A percentile compares a stretch with the other conserved stretches of the same genome.
These are phyloP conservation scores for Neostethus bicornis DNA, from an alignment of 2,797 vertebrate species.

Conservation along the genomic window DNA sequence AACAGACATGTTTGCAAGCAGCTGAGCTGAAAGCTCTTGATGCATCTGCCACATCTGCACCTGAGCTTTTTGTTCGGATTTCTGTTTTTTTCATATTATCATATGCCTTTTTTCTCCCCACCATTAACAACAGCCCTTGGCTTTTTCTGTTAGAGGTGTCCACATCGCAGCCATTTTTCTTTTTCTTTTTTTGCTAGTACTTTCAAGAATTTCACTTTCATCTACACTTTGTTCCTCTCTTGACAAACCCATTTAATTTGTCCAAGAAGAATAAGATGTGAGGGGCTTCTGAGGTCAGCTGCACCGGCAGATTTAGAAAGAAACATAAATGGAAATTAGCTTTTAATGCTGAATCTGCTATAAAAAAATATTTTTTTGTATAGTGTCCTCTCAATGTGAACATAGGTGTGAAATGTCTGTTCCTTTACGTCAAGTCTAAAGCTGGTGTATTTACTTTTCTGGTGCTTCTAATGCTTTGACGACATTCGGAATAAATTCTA, in stretches of 20 bases:
- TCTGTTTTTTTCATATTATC: slow-evolving; percentile 10
- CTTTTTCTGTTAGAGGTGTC: slow-evolving; percentile 3
- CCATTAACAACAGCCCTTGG: slow-evolving; percentile 2
- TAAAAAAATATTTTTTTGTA: no score
- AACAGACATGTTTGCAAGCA: slow-evolving; percentile 5
- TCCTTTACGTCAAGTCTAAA: no score
- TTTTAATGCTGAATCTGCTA: no score
- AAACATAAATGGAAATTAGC: slow-evolving; percentile 16
- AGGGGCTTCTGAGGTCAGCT: background rate
- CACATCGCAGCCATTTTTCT: background rate
- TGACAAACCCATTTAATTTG: background rate
- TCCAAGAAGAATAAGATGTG: background rate
- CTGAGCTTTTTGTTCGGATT: slow-evolving; percentile 7
- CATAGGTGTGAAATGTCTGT: no score
- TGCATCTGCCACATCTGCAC: background rate
- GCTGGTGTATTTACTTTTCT: no score
- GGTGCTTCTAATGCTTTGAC: no score
- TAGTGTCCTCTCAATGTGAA: no score
- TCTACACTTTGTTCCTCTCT: slow-evolving; percentile 27
- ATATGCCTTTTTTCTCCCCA: background rate
- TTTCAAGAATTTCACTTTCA: slow-evolving; percentile 33
- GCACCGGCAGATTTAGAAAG: slow-evolving; percentile 20
- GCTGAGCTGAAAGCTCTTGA: slow-evolving; percentile 28
- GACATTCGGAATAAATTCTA: no score
- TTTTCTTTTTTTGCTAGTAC: background rate